These are phyloP conservation scores for Danaus melanippus DNA, from an alignment of 1,140 invertebrate species.

Conservation along the genomic window DNA sequence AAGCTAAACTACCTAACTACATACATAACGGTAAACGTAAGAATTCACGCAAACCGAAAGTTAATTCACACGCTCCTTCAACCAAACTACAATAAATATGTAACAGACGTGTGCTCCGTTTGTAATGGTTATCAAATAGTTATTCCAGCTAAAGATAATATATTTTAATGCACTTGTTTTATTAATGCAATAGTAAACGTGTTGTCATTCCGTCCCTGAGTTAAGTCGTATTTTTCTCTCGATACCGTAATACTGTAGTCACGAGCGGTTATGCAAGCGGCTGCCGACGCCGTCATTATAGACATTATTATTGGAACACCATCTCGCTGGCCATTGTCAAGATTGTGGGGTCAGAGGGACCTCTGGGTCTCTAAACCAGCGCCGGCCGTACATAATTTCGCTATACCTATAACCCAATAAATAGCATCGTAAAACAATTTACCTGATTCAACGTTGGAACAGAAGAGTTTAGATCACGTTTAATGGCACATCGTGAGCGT, in stretches of 20 bases:
- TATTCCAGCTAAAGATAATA: conserved; percentile 21
- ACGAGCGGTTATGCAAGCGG: conserved; percentile 67
- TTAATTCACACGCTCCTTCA: too few species aligned
- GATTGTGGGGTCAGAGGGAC: conserved; percentile 66
- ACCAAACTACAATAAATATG: neutral
- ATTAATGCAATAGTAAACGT: conserved; percentile 11
- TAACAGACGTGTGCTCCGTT: conserved; percentile 9
- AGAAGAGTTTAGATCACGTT: conserved; percentile 44
- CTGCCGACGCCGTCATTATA: conserved; percentile 57
- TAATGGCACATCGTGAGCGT: conserved; percentile 56
- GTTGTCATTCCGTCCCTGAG: conserved; percentile 32
- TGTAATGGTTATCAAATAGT: conserved; percentile 28
- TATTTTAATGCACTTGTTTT: conserved; percentile 8
- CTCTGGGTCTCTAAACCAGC: conserved; percentile 48
- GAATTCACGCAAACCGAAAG: too few species aligned
- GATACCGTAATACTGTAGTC: conserved; percentile 68
- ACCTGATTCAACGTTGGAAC: conserved; percentile 36
- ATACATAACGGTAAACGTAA: too few species aligned
- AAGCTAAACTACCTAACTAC: neutral
- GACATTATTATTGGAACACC: conserved; percentile 60
- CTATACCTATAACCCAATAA: conserved; percentile 65
- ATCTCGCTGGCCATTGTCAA: conserved; percentile 63
- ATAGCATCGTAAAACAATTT: conserved; percentile 68
- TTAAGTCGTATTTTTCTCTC: conserved; percentile 56
- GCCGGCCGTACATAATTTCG: conserved; percentile 49